phyloP scores from a whole-genome alignment of 2,797 vertebrate genomes.

The Lateolabrax maculatus region DNA sequence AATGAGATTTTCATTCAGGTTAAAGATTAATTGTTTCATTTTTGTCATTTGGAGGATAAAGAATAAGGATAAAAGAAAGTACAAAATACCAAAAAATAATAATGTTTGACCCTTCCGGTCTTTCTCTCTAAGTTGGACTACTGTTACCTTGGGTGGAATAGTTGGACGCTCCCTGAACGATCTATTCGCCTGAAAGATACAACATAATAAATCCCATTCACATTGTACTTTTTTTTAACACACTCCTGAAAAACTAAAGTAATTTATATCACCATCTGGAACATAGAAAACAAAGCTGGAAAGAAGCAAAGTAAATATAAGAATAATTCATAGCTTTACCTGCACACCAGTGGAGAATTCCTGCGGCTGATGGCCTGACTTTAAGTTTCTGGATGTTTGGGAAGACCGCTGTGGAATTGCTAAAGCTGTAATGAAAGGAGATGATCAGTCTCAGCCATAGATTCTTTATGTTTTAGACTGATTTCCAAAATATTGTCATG shows the following conservation, averaged over 20 bases:
- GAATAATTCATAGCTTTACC: background rate
- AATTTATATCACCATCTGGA: too few relatives aligned
- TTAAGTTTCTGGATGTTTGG: background rate
- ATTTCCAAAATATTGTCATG: background rate
- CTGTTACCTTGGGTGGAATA: background rate
- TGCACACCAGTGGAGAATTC: background rate
- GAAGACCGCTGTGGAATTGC: background rate
- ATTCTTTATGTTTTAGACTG: background rate
- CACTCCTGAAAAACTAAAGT: too few relatives aligned
- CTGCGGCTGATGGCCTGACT: background rate
- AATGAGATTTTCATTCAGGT: too few relatives aligned
- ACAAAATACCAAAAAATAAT: too few relatives aligned
- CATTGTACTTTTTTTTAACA: too few relatives aligned
- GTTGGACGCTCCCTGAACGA: background rate
- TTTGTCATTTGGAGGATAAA: too few relatives aligned
- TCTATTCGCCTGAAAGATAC: slow-evolving; percentile 1
- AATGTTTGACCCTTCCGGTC: too few relatives aligned
- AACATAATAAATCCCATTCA: too few relatives aligned
- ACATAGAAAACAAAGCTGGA: too few relatives aligned
- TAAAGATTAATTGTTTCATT: too few relatives aligned
- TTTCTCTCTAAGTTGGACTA: background rate
- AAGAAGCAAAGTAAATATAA: background rate
- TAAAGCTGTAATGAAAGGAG: slow-evolving; percentile 5
- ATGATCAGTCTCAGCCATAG: background rate
- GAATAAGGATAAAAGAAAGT: too few relatives aligned